Evolutionary conservation across 2,888 invertebrate species (phyloP).

Genomic region (Boloria euphrosyne): DNA sequence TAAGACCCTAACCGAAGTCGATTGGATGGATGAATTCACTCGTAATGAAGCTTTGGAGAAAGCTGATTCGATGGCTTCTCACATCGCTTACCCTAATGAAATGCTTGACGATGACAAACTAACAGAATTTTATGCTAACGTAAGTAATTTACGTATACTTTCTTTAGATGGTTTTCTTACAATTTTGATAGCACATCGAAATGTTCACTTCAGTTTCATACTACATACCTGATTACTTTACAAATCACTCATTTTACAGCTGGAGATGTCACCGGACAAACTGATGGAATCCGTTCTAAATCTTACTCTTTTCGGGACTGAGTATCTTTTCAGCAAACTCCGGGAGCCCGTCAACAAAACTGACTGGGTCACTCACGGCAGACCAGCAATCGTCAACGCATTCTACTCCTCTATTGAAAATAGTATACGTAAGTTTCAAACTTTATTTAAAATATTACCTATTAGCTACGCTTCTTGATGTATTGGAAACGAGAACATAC

Average conservation of each 20-base stretch:
- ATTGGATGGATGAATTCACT: constrained; percentile 96
- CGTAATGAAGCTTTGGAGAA: constrained; percentile 89
- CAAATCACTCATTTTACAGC: constrained; percentile 60
- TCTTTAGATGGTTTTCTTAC: too few relatives aligned
- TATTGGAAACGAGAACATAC: too few relatives aligned
- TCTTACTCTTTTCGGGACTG: constrained; percentile 90
- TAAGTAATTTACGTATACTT: constrained; percentile 56
- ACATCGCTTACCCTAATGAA: constrained; percentile 96
- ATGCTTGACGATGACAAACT: constrained; percentile 91
- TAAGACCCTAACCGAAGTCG: constrained; percentile 88
- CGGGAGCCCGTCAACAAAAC: constrained; percentile 91
- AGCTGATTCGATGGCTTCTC: constrained; percentile 91
- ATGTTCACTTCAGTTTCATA: too few relatives aligned
- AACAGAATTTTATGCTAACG: constrained; percentile 88
- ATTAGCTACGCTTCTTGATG: too few relatives aligned
- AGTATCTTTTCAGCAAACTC: constrained; percentile 89
- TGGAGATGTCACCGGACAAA: constrained; percentile 86
- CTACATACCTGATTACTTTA: background rate
- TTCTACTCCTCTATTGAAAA: constrained; percentile 93
- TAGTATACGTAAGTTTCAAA: constrained; percentile 88
- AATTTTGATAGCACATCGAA: too few relatives aligned
- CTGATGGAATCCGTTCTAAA: constrained; percentile 90
- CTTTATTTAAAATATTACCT: background rate
- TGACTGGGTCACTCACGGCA: constrained; percentile 92
- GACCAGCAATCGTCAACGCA: constrained; percentile 92